Percentiles rank a stretch among this genome's conserved stretches.
These are phyloP conservation scores for Psylliodes chrysocephalus DNA, from an alignment of 2,888 invertebrate genomes.

Conservation along the genomic window DNA sequence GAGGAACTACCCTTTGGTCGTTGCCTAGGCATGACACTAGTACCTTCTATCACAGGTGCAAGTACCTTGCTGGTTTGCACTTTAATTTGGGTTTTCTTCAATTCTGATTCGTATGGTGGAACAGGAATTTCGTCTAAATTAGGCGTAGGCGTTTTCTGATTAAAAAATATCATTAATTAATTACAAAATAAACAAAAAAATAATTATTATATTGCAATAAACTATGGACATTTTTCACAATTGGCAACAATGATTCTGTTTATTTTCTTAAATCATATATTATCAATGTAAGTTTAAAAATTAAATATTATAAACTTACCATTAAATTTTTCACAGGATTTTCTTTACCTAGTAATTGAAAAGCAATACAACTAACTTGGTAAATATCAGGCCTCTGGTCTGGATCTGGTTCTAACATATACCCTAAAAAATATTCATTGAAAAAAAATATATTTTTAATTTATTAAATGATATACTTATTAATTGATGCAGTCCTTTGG, in stretches of 20 bases:
- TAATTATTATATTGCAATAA: too few relatives aligned
- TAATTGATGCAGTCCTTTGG: constrained; percentile 75
- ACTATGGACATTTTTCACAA: too few relatives aligned
- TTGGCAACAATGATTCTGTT: too few relatives aligned
- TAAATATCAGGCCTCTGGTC: constrained; percentile 87
- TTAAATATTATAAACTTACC: constrained; percentile 65
- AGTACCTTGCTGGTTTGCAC: constrained; percentile 58
- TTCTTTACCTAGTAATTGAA: constrained; percentile 75
- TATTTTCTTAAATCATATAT: too few relatives aligned
- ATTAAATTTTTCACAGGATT: constrained; percentile 85
- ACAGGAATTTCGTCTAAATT: constrained; percentile 72
- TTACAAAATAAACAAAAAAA: too few relatives aligned
- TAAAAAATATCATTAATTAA: constrained; percentile 1
- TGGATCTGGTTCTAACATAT: constrained; percentile 86
- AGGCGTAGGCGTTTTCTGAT: constrained; percentile 75
- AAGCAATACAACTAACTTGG: constrained; percentile 81
- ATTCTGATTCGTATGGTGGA: constrained; percentile 78
- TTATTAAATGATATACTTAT: constrained; percentile 73
- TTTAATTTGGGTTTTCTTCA: constrained; percentile 69
- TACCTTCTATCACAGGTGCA: constrained; percentile 72
- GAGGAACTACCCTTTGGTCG: constrained; percentile 77
- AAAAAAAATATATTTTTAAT: too few relatives aligned
- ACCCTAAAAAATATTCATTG: constrained; percentile 66
- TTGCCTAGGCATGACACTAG: constrained; percentile 85
- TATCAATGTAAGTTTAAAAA: neutral